A percentile compares a stretch with the other conserved stretches of the same genome.
Conservation (phyloP, 2,888 invertebrate species). For the Notodonta ziczac region DNA sequence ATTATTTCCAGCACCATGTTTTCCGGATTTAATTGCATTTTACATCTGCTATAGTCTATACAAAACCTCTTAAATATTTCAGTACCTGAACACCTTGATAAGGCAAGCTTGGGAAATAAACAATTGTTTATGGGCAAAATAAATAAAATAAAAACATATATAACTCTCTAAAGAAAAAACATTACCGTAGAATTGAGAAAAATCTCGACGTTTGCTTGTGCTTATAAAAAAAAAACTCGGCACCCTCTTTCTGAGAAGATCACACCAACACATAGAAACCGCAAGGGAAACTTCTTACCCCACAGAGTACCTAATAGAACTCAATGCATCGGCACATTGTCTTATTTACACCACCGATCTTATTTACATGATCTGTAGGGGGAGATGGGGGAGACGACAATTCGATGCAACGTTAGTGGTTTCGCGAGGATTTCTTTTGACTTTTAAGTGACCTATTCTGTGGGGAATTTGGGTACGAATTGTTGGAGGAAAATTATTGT, state of each 20-base stretch:
- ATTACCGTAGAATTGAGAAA: too few relatives aligned
- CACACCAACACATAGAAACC: conserved; percentile 2
- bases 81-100: too few relatives aligned
- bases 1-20: too few relatives aligned
- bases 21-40: too few relatives aligned
- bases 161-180: too few relatives aligned
- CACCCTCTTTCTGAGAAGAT: background rate
- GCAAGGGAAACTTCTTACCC: conserved; percentile 38
- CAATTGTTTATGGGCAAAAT: too few relatives aligned
- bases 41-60: too few relatives aligned
- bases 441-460: conserved; percentile 38
- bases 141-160: too few relatives aligned
- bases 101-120: too few relatives aligned
- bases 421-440: conserved; percentile 43
- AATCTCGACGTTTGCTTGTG: too few relatives aligned
- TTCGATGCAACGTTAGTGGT: conserved; percentile 55
- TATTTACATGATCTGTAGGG: conserved; percentile 38
- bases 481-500: background rate
- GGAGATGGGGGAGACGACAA: conserved; percentile 41
- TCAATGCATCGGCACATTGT: conserved; percentile 57
- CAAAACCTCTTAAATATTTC: too few relatives aligned
- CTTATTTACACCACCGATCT: conserved; percentile 33
- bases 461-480: conserved; percentile 17
- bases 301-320: conserved; percentile 51
- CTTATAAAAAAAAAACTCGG: background rate